phyloP scores from a whole-genome alignment of 1,140 invertebrate species.

The Temnothorax nylanderi region DNA sequence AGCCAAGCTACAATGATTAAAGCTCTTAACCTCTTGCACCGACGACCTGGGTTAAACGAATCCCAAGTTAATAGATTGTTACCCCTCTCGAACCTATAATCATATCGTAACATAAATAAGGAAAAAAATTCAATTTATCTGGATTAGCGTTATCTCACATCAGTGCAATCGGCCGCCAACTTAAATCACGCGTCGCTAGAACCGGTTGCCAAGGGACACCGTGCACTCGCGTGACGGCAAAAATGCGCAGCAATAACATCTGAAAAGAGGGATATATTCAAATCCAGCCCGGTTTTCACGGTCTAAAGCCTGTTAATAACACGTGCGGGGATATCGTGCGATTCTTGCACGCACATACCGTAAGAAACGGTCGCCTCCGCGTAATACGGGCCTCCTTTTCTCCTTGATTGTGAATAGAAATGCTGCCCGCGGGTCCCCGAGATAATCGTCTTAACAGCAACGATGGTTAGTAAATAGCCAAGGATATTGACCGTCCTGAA shows the following conservation, averaged over 20 bases:
- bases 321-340: not conserved
- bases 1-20: constrained; percentile 24
- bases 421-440: constrained; percentile 23
- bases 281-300: not conserved
- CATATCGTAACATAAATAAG: not conserved
- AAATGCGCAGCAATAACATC: constrained; percentile 10
- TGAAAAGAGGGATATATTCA: not conserved
- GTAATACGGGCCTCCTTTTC: constrained; percentile 30
- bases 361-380: not conserved
- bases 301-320: constrained; percentile 4
- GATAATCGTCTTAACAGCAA: constrained; percentile 72
- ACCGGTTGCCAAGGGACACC: constrained; percentile 9
- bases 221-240: not conserved
- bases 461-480: constrained; percentile 69
- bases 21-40: constrained; percentile 12
- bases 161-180: not conserved
- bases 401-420: constrained; percentile 43
- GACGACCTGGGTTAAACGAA: constrained; percentile 11
- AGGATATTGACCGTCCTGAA: constrained; percentile 73
- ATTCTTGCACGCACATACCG: not conserved
- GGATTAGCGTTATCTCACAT: not conserved
- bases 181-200: not conserved
- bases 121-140: constrained; percentile 28
- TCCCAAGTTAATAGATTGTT: constrained; percentile 44
- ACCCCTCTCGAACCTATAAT: not conserved